Conservation (phyloP, 2,113 vertebrate genomes). For the Boleophthalmus pectinirostris region DNA sequence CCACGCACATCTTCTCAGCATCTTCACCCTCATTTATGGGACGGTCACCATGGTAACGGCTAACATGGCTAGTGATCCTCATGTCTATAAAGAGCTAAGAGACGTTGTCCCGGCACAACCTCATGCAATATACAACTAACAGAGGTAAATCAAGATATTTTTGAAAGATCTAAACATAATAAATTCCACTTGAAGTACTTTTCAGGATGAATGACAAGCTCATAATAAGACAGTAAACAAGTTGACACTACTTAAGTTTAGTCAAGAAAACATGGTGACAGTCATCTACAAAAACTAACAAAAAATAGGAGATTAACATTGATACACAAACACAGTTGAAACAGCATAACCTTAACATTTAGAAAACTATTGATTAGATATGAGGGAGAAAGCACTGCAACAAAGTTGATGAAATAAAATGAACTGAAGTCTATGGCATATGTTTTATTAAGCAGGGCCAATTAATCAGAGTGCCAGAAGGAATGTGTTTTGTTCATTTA, state of each 20-base stretch:
- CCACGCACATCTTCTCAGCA: constrained; percentile 64
- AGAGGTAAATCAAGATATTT: not conserved
- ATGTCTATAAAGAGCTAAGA: constrained; percentile 88
- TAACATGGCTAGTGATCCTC: constrained; percentile 89
- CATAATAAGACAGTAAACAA: not conserved
- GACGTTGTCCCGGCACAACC: constrained; percentile 74
- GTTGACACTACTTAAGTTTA: not conserved
- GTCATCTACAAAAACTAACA: not conserved
- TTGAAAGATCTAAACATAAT: too few relatives aligned
- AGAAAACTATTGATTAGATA: not conserved
- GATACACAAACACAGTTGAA: not conserved
- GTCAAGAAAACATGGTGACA: constrained; percentile 7
- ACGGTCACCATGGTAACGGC: constrained; percentile 94
- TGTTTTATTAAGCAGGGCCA: not conserved
- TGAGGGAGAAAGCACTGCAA: not conserved
- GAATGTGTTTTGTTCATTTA: too few relatives aligned
- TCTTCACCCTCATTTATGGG: constrained; percentile 77
- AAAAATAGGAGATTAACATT: not conserved
- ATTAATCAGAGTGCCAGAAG: not conserved
- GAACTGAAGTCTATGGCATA: not conserved
- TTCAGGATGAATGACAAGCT: constrained; percentile 1
- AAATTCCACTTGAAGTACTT: not conserved
- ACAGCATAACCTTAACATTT: not conserved
- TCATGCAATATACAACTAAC: constrained; percentile 9
- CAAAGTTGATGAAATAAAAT: not conserved